A percentile compares a stretch with the other conserved stretches of the same genome.
These are phyloP conservation scores for Pilophorus perplexus DNA, from an alignment of 2,888 invertebrate species.

Conservation along the genomic window DNA sequence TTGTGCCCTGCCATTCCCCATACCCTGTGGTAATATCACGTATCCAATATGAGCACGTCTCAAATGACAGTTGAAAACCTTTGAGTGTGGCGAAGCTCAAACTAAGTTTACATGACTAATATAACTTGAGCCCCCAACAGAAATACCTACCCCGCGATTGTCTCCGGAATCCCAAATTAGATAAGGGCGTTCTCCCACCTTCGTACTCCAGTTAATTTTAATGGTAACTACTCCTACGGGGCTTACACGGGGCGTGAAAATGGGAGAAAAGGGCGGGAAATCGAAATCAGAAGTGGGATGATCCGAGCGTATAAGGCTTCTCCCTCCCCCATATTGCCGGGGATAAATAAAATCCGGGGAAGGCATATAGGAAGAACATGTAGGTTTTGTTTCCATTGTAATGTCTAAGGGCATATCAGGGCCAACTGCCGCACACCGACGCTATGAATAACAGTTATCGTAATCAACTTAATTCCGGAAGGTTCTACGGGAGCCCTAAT, in stretches of 20 bases:
- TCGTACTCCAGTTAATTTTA: constrained; percentile 14
- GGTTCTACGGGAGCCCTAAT: constrained; percentile 31
- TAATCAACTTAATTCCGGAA: constrained; percentile 43
- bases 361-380: constrained; percentile 21
- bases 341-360: constrained; percentile 22
- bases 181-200: not conserved
- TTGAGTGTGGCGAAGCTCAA: not conserved
- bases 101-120: constrained; percentile 20
- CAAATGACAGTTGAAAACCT: constrained; percentile 25
- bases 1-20: too few relatives aligned
- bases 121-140: constrained; percentile 15
- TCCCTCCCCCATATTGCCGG: constrained; percentile 24
- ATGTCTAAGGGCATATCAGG: constrained; percentile 36
- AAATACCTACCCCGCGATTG: constrained; percentile 11
- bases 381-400: constrained; percentile 30
- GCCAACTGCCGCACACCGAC: constrained; percentile 39
- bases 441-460: constrained; percentile 44
- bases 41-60: constrained; percentile 23
- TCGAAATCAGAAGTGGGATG: not conserved
- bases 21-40: too few relatives aligned
- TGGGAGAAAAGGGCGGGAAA: not conserved
- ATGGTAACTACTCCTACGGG: constrained; percentile 12
- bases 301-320: constrained; percentile 5
- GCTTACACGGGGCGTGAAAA: constrained; percentile 7
- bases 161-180: constrained; percentile 25